phyloP scores from a whole-genome alignment of 2,113 vertebrate species.

The Aptenodytes patagonicus region DNA sequence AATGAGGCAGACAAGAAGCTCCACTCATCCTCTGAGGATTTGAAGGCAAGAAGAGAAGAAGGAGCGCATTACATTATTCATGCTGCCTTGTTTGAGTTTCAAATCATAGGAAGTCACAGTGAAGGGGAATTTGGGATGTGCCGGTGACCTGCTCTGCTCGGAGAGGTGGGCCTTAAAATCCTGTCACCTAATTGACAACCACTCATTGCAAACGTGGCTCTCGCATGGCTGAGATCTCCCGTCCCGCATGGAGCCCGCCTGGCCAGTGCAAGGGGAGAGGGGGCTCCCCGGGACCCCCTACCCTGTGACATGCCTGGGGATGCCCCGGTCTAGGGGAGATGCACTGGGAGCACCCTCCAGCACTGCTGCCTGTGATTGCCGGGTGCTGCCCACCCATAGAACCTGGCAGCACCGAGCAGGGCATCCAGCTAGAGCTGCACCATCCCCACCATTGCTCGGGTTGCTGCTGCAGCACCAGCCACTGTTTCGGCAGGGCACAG shows the following conservation, averaged over 20 bases:
- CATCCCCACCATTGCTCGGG: neutral
- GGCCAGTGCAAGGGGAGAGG: neutral
- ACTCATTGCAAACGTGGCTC: slow-evolving; percentile 5
- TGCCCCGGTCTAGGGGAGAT: neutral
- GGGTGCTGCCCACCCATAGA: neutral
- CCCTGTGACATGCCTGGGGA: neutral
- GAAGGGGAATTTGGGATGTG: slow-evolving; percentile 68
- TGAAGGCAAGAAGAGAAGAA: slow-evolving; percentile 79
- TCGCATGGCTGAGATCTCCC: neutral
- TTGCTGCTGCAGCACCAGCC: neutral
- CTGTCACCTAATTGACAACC: neutral
- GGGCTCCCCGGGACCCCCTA: fast-evolving
- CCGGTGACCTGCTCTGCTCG: slow-evolving; percentile 60
- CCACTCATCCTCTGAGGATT: slow-evolving; percentile 84
- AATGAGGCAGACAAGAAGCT: slow-evolving; percentile 88
- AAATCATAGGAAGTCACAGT: slow-evolving; percentile 52
- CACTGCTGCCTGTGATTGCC: fast-evolving
- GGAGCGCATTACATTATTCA: slow-evolving; percentile 82
- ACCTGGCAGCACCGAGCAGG: neutral
- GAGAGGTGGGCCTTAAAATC: neutral
- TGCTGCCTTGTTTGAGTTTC: slow-evolving; percentile 77
- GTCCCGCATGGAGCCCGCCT: fast-evolving
- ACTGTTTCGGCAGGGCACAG: neutral
- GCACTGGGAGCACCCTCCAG: neutral
- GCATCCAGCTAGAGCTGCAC: neutral